Base-by-base conservation (phyloP, 2,797 vertebrate species). In the Morus bassanus region DNA sequence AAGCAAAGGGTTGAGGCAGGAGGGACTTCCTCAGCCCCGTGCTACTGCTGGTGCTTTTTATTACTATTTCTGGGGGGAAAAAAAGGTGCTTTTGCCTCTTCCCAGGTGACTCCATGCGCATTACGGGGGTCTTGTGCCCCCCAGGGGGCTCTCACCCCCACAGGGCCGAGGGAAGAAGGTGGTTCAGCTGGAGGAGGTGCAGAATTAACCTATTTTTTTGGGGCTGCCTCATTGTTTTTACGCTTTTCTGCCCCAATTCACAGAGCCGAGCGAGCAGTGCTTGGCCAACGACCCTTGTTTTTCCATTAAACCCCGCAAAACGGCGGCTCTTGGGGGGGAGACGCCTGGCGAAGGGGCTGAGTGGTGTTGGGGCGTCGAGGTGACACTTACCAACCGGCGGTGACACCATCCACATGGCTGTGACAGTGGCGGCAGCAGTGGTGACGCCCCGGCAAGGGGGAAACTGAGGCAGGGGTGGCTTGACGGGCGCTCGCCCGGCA, bases 321-420 rank as follows among this genome's bases (percentile, higher is more conserved):
- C 5, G 2, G 50, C 4, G 10, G 54, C 25, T 89, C 16, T 54
- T 8, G 7, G 6, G 3, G 13, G 53, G 18, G 53, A 37, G 28
- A 18, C 6, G 3, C 57, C 64, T 69, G 2, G 27, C 23, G 5
- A 22, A 27, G 54, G 50, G 41, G 28, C 35, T 5, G 8, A 56
- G 60, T 1, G 3, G n/a, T 43, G 10, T 30, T 15, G 24, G 13
- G 51, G 45, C 5, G 1, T 59, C 3, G 7, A 11, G 56, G 30
- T 61, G 81, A 60, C 84, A 95, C 96, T 95, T 91, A 96, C 96
- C 96, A 15, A 54, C 84, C 16, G 96, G 94, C 48, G 84, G 94
- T 27, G 93, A 92, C 94, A 95, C 87, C 93, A 81, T 95, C 96
- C 96, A 92, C 96, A 96, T 96, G 96, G 73, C 75, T 67, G 91